These are phyloP conservation scores for Argentina silus DNA, from an alignment of 2,797 vertebrate genomes.

Conservation along the genomic window DNA sequence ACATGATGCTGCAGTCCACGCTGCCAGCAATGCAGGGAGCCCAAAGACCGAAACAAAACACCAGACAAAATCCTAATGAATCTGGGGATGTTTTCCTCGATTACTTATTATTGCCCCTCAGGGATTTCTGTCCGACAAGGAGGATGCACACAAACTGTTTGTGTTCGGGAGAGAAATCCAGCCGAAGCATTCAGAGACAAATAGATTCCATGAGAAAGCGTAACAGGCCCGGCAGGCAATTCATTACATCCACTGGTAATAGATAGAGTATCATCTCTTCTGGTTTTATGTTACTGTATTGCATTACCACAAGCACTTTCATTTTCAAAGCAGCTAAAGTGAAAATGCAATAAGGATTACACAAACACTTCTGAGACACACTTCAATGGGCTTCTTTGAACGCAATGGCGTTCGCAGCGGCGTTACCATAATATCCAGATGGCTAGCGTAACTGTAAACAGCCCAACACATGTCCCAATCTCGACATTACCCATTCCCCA, in stretches of 20 bases:
- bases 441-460: conserved; percentile 72
- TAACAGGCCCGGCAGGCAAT: conserved; percentile 19
- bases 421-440: conserved; percentile 70
- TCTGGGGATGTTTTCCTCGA: conserved; percentile 56
- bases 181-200: neutral
- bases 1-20: conserved; percentile 71
- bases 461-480: conserved; percentile 72
- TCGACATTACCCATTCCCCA: conserved; percentile 63
- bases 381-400: conserved; percentile 51
- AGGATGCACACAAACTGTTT: conserved; percentile 56
- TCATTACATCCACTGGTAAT: conserved; percentile 39
- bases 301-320: conserved; percentile 32
- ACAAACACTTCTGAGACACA: conserved; percentile 34
- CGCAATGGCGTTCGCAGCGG: conserved; percentile 25
- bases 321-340: neutral
- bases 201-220: conserved; percentile 14
- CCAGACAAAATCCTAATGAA: conserved; percentile 64
- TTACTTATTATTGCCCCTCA: conserved; percentile 37
- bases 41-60: conserved; percentile 62
- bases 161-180: conserved; percentile 42
- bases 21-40: conserved; percentile 65
- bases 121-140: conserved; percentile 59
- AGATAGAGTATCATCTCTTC: conserved; percentile 37
- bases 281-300: conserved; percentile 42
- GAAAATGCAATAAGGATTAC: conserved; percentile 23